A percentile compares a stretch with the other conserved stretches of the same genome.
Conservation (phyloP, 2,113 vertebrate genomes). For the Sylvia atricapilla region DNA sequence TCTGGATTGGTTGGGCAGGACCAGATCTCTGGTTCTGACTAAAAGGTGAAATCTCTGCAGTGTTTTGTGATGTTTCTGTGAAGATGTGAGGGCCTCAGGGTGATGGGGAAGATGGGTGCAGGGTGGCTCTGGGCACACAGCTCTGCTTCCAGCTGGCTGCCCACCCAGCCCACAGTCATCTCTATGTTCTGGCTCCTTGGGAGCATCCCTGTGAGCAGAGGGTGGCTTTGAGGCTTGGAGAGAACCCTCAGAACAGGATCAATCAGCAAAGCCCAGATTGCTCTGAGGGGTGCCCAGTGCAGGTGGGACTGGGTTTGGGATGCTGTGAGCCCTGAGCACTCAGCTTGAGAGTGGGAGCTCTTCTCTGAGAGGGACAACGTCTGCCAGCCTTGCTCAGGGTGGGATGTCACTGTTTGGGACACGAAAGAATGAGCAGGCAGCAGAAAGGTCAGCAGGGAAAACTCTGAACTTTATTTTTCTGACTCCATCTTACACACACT, state of each 20-base stretch:
- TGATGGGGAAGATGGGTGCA: neutral
- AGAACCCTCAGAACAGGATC: neutral
- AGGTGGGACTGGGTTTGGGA: fast-evolving
- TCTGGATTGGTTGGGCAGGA: neutral
- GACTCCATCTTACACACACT: too few species aligned
- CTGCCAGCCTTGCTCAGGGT: neutral
- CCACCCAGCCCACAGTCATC: fast-evolving
- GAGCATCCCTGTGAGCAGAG: neutral
- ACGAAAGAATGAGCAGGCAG: too few species aligned
- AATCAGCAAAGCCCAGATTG: neutral
- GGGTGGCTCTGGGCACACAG: fast-evolving
- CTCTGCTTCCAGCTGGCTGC: neutral
- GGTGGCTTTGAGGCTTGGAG: neutral
- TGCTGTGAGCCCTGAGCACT: neutral
- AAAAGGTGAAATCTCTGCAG: neutral
- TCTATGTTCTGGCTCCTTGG: neutral
- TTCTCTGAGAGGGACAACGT: neutral
- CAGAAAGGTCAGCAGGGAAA: too few species aligned
- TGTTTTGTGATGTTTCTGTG: neutral
- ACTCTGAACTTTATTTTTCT: too few species aligned
- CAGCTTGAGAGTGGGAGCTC: fast-evolving
- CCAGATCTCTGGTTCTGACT: neutral
- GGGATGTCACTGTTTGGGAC: neutral
- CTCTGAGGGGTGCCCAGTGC: neutral
- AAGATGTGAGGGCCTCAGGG: fast-evolving